Conservation (phyloP, 2,113 vertebrate genomes). For the Sus scrofa region DNA sequence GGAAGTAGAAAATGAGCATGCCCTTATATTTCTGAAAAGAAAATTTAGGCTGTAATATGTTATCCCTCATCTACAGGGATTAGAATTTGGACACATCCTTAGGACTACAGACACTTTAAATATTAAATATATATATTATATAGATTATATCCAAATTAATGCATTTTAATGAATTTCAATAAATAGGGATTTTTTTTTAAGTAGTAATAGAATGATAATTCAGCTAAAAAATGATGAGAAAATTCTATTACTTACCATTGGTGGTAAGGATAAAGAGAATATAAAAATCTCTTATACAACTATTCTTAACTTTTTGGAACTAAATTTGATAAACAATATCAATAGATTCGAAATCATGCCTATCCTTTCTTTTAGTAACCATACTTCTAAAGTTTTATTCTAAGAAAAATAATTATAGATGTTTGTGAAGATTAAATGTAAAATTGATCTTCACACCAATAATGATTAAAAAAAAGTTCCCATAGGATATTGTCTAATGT, state of each 20-base stretch:
- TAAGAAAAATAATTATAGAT: not conserved
- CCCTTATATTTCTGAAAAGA: not conserved
- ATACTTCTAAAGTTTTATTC: not conserved
- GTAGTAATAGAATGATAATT: not conserved
- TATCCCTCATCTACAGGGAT: not conserved
- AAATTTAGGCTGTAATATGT: not conserved
- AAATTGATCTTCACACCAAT: not conserved
- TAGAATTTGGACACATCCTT: not conserved
- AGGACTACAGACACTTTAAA: not conserved
- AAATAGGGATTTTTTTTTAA: not conserved
- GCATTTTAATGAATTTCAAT: constrained; percentile 10
- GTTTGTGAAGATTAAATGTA: not conserved
- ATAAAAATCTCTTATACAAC: not conserved
- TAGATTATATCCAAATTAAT: not conserved
- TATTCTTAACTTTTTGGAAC: not conserved
- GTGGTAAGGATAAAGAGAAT: not conserved
- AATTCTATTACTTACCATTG: not conserved
- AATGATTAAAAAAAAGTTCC: not conserved
- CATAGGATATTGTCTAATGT: not conserved
- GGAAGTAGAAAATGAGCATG: not conserved
- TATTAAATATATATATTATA: too few relatives aligned
- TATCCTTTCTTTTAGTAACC: not conserved
- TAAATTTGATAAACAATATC: not conserved
- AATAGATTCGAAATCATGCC: not conserved
- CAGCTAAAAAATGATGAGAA: not conserved